Percentiles rank a stretch among this genome's conserved stretches.
These are phyloP conservation scores for Burhinus oedicnemus DNA, from an alignment of 2,113 vertebrate species.

Conservation along the genomic window DNA sequence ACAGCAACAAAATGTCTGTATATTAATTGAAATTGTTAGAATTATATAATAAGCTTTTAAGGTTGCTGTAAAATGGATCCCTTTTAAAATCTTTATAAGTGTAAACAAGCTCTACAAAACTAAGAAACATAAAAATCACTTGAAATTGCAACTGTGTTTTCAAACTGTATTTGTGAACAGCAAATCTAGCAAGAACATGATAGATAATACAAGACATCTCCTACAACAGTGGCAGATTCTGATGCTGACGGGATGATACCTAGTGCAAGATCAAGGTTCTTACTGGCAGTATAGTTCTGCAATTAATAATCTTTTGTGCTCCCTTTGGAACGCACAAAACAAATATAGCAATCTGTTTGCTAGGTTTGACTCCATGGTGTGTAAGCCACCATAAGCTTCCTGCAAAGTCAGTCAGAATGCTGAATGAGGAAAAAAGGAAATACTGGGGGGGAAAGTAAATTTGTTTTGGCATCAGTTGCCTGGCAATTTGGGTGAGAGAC, in stretches of 20 bases:
- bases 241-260: background rate
- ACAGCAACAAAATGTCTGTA: background rate
- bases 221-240: background rate
- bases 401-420: background rate
- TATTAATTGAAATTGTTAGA: background rate
- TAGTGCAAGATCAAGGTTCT: background rate
- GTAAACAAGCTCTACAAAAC: background rate
- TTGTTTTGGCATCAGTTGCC: background rate
- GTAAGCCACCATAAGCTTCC: background rate
- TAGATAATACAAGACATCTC: background rate
- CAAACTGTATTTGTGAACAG: background rate
- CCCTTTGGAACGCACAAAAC: background rate
- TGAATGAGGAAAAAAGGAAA: background rate
- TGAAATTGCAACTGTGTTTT: background rate
- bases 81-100: background rate
- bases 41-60: background rate
- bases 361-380: background rate
- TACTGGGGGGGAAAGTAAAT: background rate
- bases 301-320: slow-evolving; percentile 10
- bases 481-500: background rate
- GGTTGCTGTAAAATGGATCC: background rate
- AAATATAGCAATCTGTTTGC: background rate
- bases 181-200: background rate
- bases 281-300: background rate
- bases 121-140: background rate